phyloP scores from a whole-genome alignment of 2,888 invertebrate species.

The Tipula helvola region DNA sequence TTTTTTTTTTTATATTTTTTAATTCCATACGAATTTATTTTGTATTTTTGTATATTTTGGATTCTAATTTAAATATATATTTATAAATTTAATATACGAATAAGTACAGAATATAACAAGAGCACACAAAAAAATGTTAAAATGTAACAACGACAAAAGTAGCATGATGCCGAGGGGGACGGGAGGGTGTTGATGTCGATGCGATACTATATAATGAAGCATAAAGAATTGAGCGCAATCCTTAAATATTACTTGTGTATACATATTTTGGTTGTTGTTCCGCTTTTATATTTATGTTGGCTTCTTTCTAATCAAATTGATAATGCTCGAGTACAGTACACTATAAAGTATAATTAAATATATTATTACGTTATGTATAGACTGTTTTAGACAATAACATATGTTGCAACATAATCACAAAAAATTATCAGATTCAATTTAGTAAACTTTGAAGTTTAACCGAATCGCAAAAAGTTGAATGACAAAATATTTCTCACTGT shows the following conservation, averaged over 20 bases:
- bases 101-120: neutral
- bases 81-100: neutral
- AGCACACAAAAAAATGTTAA: neutral
- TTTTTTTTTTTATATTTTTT: neutral
- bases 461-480: no score
- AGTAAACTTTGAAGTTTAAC: no score
- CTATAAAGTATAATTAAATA: no score
- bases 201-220: neutral
- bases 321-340: neutral
- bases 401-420: neutral
- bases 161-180: neutral
- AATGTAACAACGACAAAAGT: neutral
- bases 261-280: neutral
- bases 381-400: neutral
- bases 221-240: neutral
- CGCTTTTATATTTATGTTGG: neutral
- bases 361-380: neutral
- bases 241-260: neutral
- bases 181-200: neutral
- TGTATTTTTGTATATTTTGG: neutral
- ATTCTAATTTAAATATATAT: neutral
- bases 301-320: neutral
- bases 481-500: no score
- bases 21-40: neutral
- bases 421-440: no score